Evolutionary conservation across 2,797 vertebrate species (phyloP), one percentile per base, ranked within the genome.

Genomic region (Chromis chromis): DNA sequence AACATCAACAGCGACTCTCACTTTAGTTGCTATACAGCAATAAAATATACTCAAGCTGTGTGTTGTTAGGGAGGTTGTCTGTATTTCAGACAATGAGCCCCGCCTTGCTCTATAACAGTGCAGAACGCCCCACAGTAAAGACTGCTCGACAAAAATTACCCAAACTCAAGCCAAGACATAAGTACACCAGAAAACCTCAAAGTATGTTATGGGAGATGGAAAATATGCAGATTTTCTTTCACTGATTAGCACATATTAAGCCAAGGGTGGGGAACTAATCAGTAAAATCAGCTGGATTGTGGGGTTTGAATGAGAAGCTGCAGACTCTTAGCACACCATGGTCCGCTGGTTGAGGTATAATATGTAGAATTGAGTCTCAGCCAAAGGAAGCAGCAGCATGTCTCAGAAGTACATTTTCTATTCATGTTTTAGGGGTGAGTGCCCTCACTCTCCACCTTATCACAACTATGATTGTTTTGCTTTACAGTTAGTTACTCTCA

Each of bases 201-300:
- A 49, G 40, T 57, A 52, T 25, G 24, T 63, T 57, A 49, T 8
- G 31, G 31, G 13, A 55, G 61, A 81, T 63, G 40, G 31, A 55
- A 59, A 70, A 60, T 40, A 28, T 21, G 27, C 56, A 28, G 50
- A 11, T 56, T 71, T 57, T 56, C 55, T 63, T 60, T 58, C 5
- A 68, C 49, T 85, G 52, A 82, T 85, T 71, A 78, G 66, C 61
- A 24, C 48, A 70, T 42, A 79, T 73, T 67, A 72, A 57, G 81
- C 61, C 48, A 60, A 76, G 62, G 40, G 21, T 7, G 24, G 42
- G 33, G 28, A 14, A 55, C 55, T 76, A 71, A 72, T 75, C 55
- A 75, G 57, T 28, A 16, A 42, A 76, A 84, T 79, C 61, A 75
- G 57, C 48, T 65, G 55, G 63, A 64, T 73, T 67, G 22, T 24